These are phyloP conservation scores for Calvadosia cruxmelitensis DNA, from an alignment of 30 jellyfish, hydroid and myxozoan genomes.

Conservation along the genomic window DNA sequence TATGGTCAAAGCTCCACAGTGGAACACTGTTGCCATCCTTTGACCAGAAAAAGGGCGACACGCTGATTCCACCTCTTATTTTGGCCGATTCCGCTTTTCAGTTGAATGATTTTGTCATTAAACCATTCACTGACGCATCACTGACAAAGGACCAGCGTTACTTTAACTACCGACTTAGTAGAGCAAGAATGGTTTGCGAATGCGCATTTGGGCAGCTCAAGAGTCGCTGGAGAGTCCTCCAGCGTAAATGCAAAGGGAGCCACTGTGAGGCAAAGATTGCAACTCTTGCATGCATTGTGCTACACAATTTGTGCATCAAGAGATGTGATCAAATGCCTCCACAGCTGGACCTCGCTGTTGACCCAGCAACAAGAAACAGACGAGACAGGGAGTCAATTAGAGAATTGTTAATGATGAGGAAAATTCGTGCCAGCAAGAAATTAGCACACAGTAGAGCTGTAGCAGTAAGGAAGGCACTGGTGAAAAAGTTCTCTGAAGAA, in stretches of 20 bases:
- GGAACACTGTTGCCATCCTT: conserved; percentile 15
- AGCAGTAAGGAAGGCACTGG: no score
- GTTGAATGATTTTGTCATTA: conserved; percentile 16
- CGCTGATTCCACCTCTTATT: conserved; percentile 10
- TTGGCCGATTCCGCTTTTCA: conserved; percentile 46
- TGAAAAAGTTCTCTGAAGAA: not conserved
- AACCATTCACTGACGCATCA: conserved; percentile 57
- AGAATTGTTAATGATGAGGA: conserved; percentile 26
- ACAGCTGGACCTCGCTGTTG: conserved; percentile 25
- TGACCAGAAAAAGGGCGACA: conserved; percentile 1
- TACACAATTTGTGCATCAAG: conserved; percentile 49
- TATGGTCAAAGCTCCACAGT: conserved; percentile 4
- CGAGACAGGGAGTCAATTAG: conserved; percentile 28
- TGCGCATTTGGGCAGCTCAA: conserved; percentile 10
- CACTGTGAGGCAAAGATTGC: conserved; percentile 32
- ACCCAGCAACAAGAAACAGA: conserved; percentile 10
- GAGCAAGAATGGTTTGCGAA: conserved; percentile 56
- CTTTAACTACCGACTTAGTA: conserved; percentile 60
- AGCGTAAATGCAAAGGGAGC: conserved; percentile 37
- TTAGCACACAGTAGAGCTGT: no score
- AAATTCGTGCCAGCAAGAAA: no score
- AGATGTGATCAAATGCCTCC: no score
- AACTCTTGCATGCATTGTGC: conserved; percentile 44
- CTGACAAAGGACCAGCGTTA: conserved; percentile 35
- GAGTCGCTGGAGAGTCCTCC: conserved; percentile 40